These are phyloP conservation scores for Bruchidius siliquastri DNA, from an alignment of 2,888 invertebrate genomes.

Conservation along the genomic window DNA sequence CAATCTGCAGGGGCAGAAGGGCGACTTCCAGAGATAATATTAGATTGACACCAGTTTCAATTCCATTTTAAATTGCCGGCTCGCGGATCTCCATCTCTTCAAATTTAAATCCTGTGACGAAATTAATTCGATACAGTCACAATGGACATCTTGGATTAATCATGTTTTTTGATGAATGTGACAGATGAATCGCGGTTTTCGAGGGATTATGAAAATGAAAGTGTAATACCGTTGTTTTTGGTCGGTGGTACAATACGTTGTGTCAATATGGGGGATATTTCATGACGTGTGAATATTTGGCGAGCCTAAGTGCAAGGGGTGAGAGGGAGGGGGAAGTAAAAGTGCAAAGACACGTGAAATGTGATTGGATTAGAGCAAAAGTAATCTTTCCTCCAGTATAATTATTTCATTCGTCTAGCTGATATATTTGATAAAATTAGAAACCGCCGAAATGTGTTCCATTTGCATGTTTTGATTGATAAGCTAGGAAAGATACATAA, in stretches of 20 bases:
- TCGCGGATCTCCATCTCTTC: conserved; percentile 43
- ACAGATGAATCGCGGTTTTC: not conserved
- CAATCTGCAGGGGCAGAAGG: conserved; percentile 19
- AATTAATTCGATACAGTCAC: conserved; percentile 39
- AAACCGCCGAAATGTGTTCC: too few relatives aligned
- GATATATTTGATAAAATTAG: too few relatives aligned
- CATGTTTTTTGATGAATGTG: not conserved
- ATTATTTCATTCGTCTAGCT: too few relatives aligned
- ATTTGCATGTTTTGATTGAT: too few relatives aligned
- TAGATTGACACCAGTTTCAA: conserved; percentile 46
- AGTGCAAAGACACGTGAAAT: not conserved
- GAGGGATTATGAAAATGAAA: not conserved
- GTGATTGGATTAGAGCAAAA: too few relatives aligned
- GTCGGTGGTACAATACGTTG: not conserved
- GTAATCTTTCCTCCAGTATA: too few relatives aligned
- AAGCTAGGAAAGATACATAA: too few relatives aligned
- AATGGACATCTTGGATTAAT: conserved; percentile 11
- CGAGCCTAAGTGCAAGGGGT: not conserved
- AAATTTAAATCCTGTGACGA: conserved; percentile 39
- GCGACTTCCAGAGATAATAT: conserved; percentile 41
- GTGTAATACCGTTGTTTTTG: not conserved
- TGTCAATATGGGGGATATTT: not conserved
- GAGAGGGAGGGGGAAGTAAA: not conserved
- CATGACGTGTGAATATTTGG: not conserved
- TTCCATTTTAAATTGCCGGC: conserved; percentile 43